Evolutionary conservation across 2,888 invertebrate species (phyloP).

Genomic region (Ophioninae sp.): DNA sequence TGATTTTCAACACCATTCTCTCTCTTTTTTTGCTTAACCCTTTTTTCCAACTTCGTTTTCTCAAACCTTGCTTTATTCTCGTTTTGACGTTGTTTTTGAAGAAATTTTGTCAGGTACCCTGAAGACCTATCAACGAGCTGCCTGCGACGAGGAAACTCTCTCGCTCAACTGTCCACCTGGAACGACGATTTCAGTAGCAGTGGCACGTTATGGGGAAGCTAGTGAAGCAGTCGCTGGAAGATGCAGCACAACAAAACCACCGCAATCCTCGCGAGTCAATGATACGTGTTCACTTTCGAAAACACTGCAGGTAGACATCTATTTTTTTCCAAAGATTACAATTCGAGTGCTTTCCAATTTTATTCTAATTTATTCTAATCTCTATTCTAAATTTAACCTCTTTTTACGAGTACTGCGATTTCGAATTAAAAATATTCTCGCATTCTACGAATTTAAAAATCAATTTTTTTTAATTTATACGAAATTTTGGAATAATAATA

Average conservation of each 20-base stretch:
- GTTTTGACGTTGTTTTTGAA: constrained; percentile 77
- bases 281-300: constrained; percentile 89
- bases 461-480: too few species aligned
- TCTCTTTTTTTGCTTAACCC: background rate
- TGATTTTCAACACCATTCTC: constrained; percentile 5
- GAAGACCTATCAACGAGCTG: constrained; percentile 94
- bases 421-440: too few species aligned
- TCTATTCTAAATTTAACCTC: too few species aligned
- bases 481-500: too few species aligned
- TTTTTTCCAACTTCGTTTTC: background rate
- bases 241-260: constrained; percentile 80
- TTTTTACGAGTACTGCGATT: too few species aligned
- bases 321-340: background rate
- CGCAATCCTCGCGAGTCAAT: constrained; percentile 79
- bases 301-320: constrained; percentile 87
- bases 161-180: constrained; percentile 94
- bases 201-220: constrained; percentile 93
- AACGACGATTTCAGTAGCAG: constrained; percentile 94
- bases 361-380: background rate
- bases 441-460: too few species aligned
- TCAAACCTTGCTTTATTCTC: background rate
- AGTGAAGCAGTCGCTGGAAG: constrained; percentile 82
- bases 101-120: constrained; percentile 95
- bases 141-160: constrained; percentile 95
- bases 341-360: constrained; percentile 33